Percentiles rank a stretch among this genome's conserved stretches.
Conservation (phyloP, 2,113 vertebrate genomes). For the Misgurnus anguillicaudatus region DNA sequence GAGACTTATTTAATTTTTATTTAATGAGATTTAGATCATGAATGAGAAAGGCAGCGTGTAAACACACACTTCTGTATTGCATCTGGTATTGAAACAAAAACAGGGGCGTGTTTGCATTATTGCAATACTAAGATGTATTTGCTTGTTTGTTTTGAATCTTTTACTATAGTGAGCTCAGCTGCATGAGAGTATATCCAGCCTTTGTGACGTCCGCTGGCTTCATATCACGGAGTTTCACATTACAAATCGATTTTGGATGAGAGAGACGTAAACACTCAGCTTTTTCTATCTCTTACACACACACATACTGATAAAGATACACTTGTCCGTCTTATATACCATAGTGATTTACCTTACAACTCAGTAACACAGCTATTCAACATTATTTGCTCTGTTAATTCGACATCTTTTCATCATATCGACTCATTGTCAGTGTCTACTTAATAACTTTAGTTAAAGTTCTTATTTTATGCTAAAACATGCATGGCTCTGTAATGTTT, state of each 20-base stretch:
- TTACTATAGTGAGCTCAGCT: conserved; percentile 19
- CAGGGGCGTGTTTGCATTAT: neutral
- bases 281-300: neutral
- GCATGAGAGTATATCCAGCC: conserved; percentile 1
- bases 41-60: neutral
- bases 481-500: neutral
- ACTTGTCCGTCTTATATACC: neutral
- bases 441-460: neutral
- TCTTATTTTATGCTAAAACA: neutral
- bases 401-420: too few relatives aligned
- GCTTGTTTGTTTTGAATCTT: conserved; percentile 41
- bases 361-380: neutral
- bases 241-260: conserved; percentile 45
- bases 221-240: conserved; percentile 39
- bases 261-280: conserved; percentile 39
- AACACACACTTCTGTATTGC: neutral
- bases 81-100: neutral
- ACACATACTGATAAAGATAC: conserved; percentile 18
- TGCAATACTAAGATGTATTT: neutral
- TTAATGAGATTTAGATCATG: conserved; percentile 1
- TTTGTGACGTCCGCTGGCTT: conserved; percentile 33
- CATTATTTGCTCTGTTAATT: neutral
- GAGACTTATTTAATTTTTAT: neutral
- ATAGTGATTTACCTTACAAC: neutral
- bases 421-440: too few relatives aligned